phyloP scores from a whole-genome alignment of 2,113 vertebrate genomes.

The Cichladusa arquata region DNA sequence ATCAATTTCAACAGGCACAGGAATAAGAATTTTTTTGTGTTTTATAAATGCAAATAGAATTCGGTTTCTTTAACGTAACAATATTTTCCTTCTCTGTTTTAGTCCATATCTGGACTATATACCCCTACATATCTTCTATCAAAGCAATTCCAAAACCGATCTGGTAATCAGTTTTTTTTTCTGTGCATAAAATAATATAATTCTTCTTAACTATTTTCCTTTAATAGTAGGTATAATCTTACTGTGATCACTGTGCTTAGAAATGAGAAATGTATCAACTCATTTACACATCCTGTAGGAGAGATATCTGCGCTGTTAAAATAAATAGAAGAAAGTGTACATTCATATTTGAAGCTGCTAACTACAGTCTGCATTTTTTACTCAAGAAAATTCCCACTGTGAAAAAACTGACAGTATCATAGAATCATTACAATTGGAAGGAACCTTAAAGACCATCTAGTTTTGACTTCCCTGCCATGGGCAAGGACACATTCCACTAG shows the following conservation, averaged over 20 bases:
- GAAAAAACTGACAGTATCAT: background rate
- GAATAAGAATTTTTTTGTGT: background rate
- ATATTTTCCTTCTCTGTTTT: background rate
- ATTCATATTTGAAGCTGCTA: background rate
- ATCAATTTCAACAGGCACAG: background rate
- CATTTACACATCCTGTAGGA: background rate
- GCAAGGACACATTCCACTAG: background rate
- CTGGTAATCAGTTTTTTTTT: background rate
- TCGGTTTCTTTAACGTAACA: background rate
- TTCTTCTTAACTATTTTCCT: background rate
- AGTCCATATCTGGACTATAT: background rate
- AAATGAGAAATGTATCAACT: background rate
- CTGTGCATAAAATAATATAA: background rate
- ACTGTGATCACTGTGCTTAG: background rate
- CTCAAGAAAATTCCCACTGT: background rate
- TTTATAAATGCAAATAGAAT: background rate
- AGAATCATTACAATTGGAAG: background rate
- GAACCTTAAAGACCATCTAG: background rate
- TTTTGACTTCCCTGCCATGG: background rate
- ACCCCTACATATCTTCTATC: background rate
- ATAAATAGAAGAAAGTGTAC: background rate
- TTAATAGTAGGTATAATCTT: background rate
- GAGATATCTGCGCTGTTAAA: background rate
- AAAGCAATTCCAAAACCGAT: background rate
- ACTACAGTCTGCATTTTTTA: background rate